Evolutionary conservation across 2,888 invertebrate genomes (phyloP), one percentile per base, ranked within the genome.

Genomic region (Leptinotarsa haldemani): DNA sequence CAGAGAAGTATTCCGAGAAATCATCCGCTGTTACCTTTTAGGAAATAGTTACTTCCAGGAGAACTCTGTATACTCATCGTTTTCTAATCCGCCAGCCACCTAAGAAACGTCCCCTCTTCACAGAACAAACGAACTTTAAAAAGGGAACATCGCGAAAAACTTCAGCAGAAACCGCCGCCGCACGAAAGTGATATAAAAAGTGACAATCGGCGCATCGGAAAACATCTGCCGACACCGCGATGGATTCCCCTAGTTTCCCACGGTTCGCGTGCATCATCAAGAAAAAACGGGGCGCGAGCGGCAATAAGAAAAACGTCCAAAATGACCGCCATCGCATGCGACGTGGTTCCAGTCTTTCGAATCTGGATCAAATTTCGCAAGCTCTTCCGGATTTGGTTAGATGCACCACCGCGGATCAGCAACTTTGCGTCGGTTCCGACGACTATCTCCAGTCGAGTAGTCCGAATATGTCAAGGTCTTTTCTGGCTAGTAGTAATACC

Each of bases 271-370:
- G 84, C 70, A 78, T 83, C 4, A 76, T 84, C 50, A 83, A 84
- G 75, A 85, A 84, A 73, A 85, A 83, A 76, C 75, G 69, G 40
- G 61, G 50, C 58, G 73, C 76, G 50, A 13, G 47, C n/a, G 15
- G 25, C 56, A 74, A 76, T 53, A 80, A 80, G 64, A 82, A 83
- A 58, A 76, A 77, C 48, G 71, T 78, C 25, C 82, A 81, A 52
- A 78, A 74, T 76, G 74, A 79, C 58, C 87, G 91, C 16, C 86
- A 90, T 65, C 88, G 90, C 65, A 92, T 93, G 79, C 90, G 93
- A 5, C 90, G 94, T 1, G 93, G 93, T 0, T 93, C 93, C 0
- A 93, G 93, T 80, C 89, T 94, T 87, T 93, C 93, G 3, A 93
- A 94, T 81, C 88, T 94, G 82, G 93, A 93, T 84, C 93, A 92